Conservation (phyloP, 2,113 vertebrate genomes). For the Uria lomvia region DNA sequence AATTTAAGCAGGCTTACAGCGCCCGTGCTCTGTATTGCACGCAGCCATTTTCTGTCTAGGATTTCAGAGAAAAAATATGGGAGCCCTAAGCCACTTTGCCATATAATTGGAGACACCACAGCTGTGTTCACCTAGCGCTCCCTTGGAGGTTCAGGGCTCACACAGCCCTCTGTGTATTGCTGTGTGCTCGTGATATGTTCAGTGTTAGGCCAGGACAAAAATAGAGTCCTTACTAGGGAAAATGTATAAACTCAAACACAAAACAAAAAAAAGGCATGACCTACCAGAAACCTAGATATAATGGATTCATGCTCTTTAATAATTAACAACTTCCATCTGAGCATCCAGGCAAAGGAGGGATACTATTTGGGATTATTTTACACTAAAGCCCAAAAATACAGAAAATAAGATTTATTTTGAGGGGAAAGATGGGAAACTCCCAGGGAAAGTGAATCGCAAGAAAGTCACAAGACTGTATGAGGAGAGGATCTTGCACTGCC, state of each 20-base stretch:
- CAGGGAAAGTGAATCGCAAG: neutral
- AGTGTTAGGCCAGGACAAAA: neutral
- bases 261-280: neutral
- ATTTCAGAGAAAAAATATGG: neutral
- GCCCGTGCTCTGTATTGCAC: neutral
- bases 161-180: neutral
- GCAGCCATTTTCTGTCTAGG: neutral
- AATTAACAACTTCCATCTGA: neutral
- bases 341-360: neutral
- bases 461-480: neutral
- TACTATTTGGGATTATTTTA: neutral
- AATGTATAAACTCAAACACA: neutral
- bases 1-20: neutral
- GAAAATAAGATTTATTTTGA: neutral
- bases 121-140: neutral
- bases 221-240: neutral
- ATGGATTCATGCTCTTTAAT: conserved; percentile 3
- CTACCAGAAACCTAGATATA: neutral
- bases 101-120: neutral
- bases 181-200: neutral
- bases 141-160: neutral
- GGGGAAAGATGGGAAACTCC: neutral
- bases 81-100: neutral
- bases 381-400: neutral
- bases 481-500: neutral